Conservation (phyloP, 2,888 invertebrate species). For the Elysia crispata region DNA sequence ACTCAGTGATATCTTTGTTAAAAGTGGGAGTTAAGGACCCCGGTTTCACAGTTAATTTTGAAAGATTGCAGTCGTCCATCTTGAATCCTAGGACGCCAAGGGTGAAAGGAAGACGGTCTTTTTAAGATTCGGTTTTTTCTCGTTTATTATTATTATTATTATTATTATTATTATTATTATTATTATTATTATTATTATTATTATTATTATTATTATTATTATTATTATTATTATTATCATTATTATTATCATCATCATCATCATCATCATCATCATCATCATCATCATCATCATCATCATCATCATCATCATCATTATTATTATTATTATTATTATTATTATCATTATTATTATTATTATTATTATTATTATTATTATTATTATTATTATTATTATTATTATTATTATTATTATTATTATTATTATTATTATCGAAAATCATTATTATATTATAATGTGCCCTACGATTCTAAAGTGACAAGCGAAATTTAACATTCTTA, state of each 20-base stretch:
- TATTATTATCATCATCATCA: not conserved
- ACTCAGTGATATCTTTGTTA: slow-evolving; percentile 69
- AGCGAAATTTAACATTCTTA: no score
- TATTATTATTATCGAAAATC: slow-evolving; percentile 5
- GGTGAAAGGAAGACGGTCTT: no score
- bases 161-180: not conserved
- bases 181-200: not conserved
- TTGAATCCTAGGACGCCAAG: slow-evolving; percentile 73
- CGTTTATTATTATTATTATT: not conserved
- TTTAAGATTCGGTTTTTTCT: no score
- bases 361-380: not conserved
- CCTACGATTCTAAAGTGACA: no score
- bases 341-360: not conserved
- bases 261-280: not conserved
- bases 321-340: not conserved
- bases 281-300: not conserved
- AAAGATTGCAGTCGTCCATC: slow-evolving; percentile 76
- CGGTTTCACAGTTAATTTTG: slow-evolving; percentile 73
- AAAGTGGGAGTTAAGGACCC: slow-evolving; percentile 74
- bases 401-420: not conserved
- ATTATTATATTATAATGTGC: slow-evolving; percentile 23
- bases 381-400: not conserved
- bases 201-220: not conserved
- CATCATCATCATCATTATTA: not conserved
- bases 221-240: not conserved